Base-by-base conservation (phyloP, 1,140 invertebrate genomes). In the Saxidomus purpurata region DNA sequence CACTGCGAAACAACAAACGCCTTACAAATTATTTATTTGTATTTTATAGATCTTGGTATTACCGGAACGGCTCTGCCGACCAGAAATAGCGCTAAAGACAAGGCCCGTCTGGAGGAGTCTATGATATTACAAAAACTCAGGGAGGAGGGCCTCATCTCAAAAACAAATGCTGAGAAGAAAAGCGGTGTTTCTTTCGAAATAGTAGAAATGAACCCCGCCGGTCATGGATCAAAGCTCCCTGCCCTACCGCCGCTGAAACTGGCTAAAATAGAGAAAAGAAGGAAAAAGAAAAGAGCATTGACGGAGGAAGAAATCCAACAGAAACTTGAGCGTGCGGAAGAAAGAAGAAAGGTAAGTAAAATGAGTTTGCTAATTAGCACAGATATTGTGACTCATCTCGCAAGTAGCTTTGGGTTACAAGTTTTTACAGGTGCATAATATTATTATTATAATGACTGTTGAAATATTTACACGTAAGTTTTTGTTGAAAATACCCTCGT, bases 91-190 rank as follows among this genome's bases (percentile, higher is more conserved):
- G 94, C 94, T 8, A 95, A 94, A 85, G 94, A 95, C 74, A 92
- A 92, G 61, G 92, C 90, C 34, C 76, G 94, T 69, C 69, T 92
- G n/a, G 93, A 96, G 63, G 95, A 96, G 71, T 88, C 92, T 25
- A 84, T 88, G n/a, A 94, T 96, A 36, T 74, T 96, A 40, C 92
- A 95, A 80, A 90, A 92, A 55, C 91, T 96, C 0, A 80, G 94
- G 52, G 93, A 96, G 59, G 95, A 96, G 89, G 95, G 95, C 2
- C 91, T 96, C 4, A 95, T 96, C 40, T 76, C 94, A 36, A 92
- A 93, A 79, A 93, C 94, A 36, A 92, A 90, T 22, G 79, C 91
- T 0, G 87, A 92, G 87, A 90, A 95, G 22, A 87, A 91, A 22
- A 94, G 94, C n/a, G 95, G 95, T 43, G 76, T 96, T 22, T 93